phyloP scores from a whole-genome alignment of 2,888 invertebrate species.

The Rhagophthalmus giganteus region DNA sequence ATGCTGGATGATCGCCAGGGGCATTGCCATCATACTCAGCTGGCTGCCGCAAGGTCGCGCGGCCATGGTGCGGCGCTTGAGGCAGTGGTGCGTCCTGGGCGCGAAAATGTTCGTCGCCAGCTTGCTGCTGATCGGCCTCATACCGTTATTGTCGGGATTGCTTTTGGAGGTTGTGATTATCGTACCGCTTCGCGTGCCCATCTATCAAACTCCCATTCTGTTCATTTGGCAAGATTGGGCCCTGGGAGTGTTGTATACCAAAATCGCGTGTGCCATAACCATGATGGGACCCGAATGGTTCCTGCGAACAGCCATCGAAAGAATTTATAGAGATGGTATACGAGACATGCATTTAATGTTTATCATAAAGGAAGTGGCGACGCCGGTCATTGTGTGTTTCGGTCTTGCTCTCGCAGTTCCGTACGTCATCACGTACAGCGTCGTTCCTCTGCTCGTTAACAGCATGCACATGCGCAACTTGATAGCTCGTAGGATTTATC shows the following conservation, averaged over 20 bases:
- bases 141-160: conserved; percentile 90
- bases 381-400: conserved; percentile 86
- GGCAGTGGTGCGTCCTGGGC: conserved; percentile 74
- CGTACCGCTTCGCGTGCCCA: conserved; percentile 88
- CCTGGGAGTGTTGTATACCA: conserved; percentile 93
- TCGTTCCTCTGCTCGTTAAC: conserved; percentile 69
- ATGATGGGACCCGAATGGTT: conserved; percentile 99
- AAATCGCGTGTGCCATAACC: conserved; percentile 93
- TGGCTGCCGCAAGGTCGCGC: conserved; percentile 89
- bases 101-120: conserved; percentile 77
- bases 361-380: conserved; percentile 82
- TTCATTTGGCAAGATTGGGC: conserved; percentile 98
- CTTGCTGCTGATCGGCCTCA: conserved; percentile 80
- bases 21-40: conserved; percentile 77
- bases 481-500: conserved; percentile 86
- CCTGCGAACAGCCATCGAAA: conserved; percentile 87
- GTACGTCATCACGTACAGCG: conserved; percentile 83
- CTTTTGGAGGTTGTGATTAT: conserved; percentile 89
- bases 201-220: conserved; percentile 86
- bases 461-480: conserved; percentile 71
- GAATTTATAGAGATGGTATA: conserved; percentile 91
- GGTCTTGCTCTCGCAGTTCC: conserved; percentile 90
- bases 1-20: conserved; percentile 90
- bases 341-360: conserved; percentile 89
- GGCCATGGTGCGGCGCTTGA: conserved; percentile 70